These are phyloP conservation scores for Spinus pinus DNA, from an alignment of 2,797 vertebrate species.

Conservation along the genomic window DNA sequence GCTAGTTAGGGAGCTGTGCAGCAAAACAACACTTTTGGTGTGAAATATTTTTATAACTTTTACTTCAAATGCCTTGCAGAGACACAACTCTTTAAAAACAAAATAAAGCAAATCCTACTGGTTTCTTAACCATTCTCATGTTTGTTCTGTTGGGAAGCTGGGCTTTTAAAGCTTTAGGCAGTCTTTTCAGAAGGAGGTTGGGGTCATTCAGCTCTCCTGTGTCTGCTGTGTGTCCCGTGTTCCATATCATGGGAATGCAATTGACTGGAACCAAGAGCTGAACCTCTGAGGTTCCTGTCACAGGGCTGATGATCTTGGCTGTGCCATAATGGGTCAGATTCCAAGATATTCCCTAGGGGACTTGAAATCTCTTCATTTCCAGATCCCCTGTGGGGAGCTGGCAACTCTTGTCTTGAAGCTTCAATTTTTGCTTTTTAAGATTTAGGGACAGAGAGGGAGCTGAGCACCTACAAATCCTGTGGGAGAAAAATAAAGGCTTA, in stretches of 20 bases:
- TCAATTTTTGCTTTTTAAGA: background rate
- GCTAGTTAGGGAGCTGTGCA: background rate
- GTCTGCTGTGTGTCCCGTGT: accelerated
- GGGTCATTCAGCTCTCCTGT: background rate
- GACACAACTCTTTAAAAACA: background rate
- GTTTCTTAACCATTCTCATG: accelerated
- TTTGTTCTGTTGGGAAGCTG: background rate
- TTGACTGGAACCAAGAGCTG: background rate
- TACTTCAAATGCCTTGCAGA: background rate
- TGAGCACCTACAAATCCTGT: background rate
- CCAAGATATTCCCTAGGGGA: background rate
- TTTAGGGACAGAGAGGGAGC: background rate
- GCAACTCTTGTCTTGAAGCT: background rate
- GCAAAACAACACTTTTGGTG: background rate
- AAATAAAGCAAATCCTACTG: no score
- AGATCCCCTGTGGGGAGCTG: background rate
- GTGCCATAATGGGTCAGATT: background rate
- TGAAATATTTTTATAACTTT: background rate
- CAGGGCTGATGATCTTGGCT: background rate
- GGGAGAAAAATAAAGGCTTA: background rate
- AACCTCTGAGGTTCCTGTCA: background rate
- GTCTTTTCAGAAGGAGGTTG: background rate
- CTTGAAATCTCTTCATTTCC: background rate
- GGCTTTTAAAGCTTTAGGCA: background rate
- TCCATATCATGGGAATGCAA: accelerated